Evolutionary conservation across 1,140 invertebrate genomes (phyloP), one percentile per base, ranked within the genome.

Genomic region (Stenopsyche tienmushanensis): DNA sequence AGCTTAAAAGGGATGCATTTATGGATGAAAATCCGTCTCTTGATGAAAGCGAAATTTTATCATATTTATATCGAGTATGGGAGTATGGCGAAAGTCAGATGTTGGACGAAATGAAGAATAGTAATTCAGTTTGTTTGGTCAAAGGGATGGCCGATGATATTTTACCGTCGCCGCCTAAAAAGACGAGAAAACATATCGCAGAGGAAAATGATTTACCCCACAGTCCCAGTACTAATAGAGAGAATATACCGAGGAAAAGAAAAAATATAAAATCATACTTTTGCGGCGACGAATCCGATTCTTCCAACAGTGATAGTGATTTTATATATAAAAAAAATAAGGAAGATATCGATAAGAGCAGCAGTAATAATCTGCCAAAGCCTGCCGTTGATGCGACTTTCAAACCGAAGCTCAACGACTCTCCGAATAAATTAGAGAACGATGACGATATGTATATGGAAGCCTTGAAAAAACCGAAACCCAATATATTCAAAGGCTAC

Each of bases 401-500:
- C 10, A 44, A 42, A 54, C n/a, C 44, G 1, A 26, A 26, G n/a
- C 3, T 3, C 25, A 44, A 41, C n/a, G 42, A 25, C 13, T 3
- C 3, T 49, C 21, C 3, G 39, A 62, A 34, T 45, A 49, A 62
- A 25, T 24, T 24, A 63, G 24, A 17, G 23, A 26, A 26, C 29
- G 24, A 29, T 50, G 34, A 41, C 18, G 71, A 52, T 71, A 72
- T 57, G 53, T 71, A 55, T 29, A 65, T 72, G 24, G 64, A 72
- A 34, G 62, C 53, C 0, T 75, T 77, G 55, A 72, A 67, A 54
- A 60, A 63, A n/a, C 76, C 76, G 10, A 81, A 80, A 24, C 77
- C 80, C 3, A 86, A 84, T 73, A 71, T 87, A 39, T 87, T 87
- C 65, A 84, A 83, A 76, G 85, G 85, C 5, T 74, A 83, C 49